A percentile compares a stretch with the other conserved stretches of the same genome.
Conservation (phyloP, 2,888 invertebrate genomes). For the Apeira syringaria region DNA sequence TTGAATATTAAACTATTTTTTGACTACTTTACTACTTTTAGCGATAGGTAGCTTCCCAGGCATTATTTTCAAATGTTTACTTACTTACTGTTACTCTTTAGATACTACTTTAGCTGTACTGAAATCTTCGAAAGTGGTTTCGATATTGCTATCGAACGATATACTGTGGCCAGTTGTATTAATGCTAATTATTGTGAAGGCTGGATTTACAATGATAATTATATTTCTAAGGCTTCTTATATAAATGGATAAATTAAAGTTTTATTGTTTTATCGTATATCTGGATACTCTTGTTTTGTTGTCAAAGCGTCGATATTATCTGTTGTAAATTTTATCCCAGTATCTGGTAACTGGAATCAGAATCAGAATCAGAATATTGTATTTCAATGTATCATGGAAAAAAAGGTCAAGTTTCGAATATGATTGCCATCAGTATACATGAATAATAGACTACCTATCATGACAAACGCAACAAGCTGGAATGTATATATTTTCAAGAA, state of each 20-base stretch:
- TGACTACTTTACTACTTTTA: slow-evolving; percentile 59
- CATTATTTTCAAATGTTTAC: slow-evolving; percentile 40
- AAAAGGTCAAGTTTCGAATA: background rate
- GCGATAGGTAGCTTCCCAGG: slow-evolving; percentile 60
- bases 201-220: slow-evolving; percentile 56
- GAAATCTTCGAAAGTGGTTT: slow-evolving; percentile 53
- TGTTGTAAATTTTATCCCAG: slow-evolving; percentile 15
- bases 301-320: slow-evolving; percentile 17
- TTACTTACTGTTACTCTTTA: slow-evolving; percentile 21
- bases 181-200: slow-evolving; percentile 68
- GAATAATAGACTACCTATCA: background rate
- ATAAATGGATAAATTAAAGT: slow-evolving; percentile 20
- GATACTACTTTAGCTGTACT: slow-evolving; percentile 30
- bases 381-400: slow-evolving; percentile 10
- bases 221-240: slow-evolving; percentile 47
- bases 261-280: slow-evolving; percentile 14
- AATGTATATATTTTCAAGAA: background rate
- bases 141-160: slow-evolving; percentile 60
- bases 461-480: slow-evolving; percentile 7
- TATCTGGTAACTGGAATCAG: background rate
- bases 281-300: slow-evolving; percentile 1
- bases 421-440: background rate
- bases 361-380: too few species aligned
- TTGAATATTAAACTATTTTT: slow-evolving; percentile 69
- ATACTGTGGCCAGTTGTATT: slow-evolving; percentile 79